Evolutionary conservation across 2,797 vertebrate genomes (phyloP), one percentile per base, ranked within the genome.

Genomic region (Gorsachius magnificus): DNA sequence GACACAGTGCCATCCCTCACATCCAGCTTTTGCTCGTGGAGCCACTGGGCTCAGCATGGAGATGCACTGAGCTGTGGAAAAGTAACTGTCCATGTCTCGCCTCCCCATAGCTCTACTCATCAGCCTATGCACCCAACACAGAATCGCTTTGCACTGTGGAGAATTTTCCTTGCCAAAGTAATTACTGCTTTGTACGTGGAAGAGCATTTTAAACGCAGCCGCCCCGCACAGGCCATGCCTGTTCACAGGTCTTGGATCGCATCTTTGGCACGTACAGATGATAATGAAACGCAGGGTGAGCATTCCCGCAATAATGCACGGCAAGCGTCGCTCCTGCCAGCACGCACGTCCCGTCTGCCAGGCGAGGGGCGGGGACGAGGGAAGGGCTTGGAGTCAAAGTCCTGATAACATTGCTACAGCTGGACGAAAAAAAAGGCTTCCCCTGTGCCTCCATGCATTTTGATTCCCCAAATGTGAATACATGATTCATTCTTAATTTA

Each of bases 401-500:
- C 70, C 26, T 26, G 43, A 5, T 36, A 21, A 17, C 18, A 10
- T 8, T 33, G 51, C 76, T 77, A 19, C 76, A 77, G 58, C 81
- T 53, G 65, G 36, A 77, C 70, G 64, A 50, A 25, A 81, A 29
- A 64, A 38, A 46, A 16, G 33, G 28, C 43, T 76, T 60, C 29
- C 25, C n/a, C 17, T 15, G 31, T 4, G 11, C 35, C 17, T 66
- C 54, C 45, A 5, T 31, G 29, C 54, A 18, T 85, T 77, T 53
- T 48, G 71, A 48, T 77, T 77, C 43, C 56, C 78, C 36, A 68
- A 72, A 74, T 63, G 26, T 31, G 60, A 87, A 72, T 48, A 17
- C 9, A 7, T 90, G 26, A 71, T 76, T 93, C 86, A 76, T 79
- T 84, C 88, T 79, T 76, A 84, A 92, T 96, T 79, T 87, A 72